Evolutionary conservation across 2,888 invertebrate genomes (phyloP).

Genomic region (Morpho deidamia): DNA sequence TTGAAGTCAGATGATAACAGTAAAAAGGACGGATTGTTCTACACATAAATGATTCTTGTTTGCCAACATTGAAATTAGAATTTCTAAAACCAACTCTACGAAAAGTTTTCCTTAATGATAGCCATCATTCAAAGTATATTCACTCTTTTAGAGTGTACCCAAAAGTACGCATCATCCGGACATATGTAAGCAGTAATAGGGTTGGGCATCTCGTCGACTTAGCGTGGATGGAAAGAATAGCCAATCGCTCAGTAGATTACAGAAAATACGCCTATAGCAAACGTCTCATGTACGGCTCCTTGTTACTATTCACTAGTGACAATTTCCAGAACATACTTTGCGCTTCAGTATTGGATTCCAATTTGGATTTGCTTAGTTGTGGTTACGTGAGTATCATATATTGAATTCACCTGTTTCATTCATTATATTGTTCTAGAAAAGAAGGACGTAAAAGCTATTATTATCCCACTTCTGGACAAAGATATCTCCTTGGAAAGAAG

Average conservation of each 20-base stretch:
- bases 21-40: too few species aligned
- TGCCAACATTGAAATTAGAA: too few species aligned
- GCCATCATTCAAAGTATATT: too few species aligned
- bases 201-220: conserved; percentile 65
- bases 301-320: conserved; percentile 84
- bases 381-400: conserved; percentile 71
- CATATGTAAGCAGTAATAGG: conserved; percentile 53
- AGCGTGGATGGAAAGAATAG: conserved; percentile 46
- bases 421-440: not conserved
- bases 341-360: conserved; percentile 81
- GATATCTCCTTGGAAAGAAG: too few species aligned
- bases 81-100: too few species aligned
- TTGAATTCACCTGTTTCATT: too few species aligned
- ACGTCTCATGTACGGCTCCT: conserved; percentile 83
- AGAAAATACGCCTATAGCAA: conserved; percentile 54
- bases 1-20: too few species aligned
- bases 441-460: not conserved
- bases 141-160: conserved; percentile 56
- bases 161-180: conserved; percentile 62
- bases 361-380: conserved; percentile 55
- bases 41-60: too few species aligned
- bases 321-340: conserved; percentile 83
- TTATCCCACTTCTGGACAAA: not conserved
- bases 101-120: too few species aligned
- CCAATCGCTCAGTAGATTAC: conserved; percentile 33